Evolutionary conservation across 2,113 vertebrate genomes (phyloP), one percentile per base, ranked within the genome.

Genomic region (Dunckerocampus dactyliophorus): DNA sequence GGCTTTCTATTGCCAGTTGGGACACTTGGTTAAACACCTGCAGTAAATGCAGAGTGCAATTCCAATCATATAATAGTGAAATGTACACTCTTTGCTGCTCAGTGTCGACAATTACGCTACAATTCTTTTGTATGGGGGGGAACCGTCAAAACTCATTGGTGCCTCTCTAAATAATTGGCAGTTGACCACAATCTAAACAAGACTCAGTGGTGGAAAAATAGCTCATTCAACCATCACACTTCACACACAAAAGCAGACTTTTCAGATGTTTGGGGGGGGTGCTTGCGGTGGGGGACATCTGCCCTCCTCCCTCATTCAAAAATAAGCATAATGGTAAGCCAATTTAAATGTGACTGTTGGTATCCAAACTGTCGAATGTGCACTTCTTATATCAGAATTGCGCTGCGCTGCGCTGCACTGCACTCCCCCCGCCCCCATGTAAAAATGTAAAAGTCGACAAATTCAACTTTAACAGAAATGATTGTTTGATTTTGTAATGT

Each of bases 181-280:
- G 63, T 73, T 76, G 70, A 79, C 59, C 61, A 42, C 50, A 37
- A 77, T 51, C 63, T 64, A 69, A 82, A 82, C 45, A 76, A 61
- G 71, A 66, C 63, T 61, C 22, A 51, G 42, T 62, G 51, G 65
- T 59, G 9, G 10, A 61, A n/a, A 75, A 76, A 67, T 15, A 53
- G 24, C 42, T 59, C 62, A 54, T 21, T 81, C 61, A 83, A 82
- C 69, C 69, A 74, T 81, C 64, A 51, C 66, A 70, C 76, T 71
- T 79, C 55, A 77, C 70, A 69, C 53, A 82, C 74, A 79, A 76
- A 70, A 66, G 72, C 55, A 68, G 75, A 81, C 47, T 57, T 50
- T 19, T 65, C 47, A 81, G 62, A 71, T 75, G 58, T 5, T 2
- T 5, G 3, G 34, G 19, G 12, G 34, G 65, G 75, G 69, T 64